These are phyloP conservation scores for Clarias magur DNA, from an alignment of 2,113 vertebrate species.

Conservation along the genomic window DNA sequence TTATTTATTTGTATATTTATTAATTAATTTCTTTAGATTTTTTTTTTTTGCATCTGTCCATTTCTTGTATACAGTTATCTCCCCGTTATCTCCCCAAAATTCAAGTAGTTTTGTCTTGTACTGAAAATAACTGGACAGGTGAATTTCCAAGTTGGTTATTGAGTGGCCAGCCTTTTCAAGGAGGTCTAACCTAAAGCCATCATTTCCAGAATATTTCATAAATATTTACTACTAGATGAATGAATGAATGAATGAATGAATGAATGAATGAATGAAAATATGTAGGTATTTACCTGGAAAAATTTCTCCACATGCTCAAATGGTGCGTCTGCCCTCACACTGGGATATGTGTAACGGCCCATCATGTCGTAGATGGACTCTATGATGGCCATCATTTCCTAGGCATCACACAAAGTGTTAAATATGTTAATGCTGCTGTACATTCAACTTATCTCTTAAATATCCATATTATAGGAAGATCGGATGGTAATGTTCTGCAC, in stretches of 20 bases:
- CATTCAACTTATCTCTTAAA: background rate
- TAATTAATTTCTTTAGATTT: too few relatives aligned
- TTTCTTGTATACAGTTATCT: too few relatives aligned
- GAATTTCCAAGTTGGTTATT: background rate
- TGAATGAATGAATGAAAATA: background rate
- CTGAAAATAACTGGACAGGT: background rate
- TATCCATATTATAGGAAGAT: background rate
- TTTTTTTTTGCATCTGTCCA: too few relatives aligned
- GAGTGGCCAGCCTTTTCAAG: background rate
- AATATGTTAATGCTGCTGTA: background rate
- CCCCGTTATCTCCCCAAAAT: too few relatives aligned
- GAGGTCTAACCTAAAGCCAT: background rate
- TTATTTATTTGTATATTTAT: too few relatives aligned
- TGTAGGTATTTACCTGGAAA: slow-evolving; percentile 76
- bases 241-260: background rate
- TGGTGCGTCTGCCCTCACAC: slow-evolving; percentile 81
- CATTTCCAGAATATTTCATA: background rate
- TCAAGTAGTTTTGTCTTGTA: background rate
- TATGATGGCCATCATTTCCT: slow-evolving; percentile 92
- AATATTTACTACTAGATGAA: background rate
- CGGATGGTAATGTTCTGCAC: slow-evolving; percentile 59
- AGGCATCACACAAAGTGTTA: background rate
- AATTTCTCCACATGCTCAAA: slow-evolving; percentile 86
- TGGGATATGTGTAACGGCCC: slow-evolving; percentile 85
- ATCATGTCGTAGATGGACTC: slow-evolving; percentile 92